Evolutionary conservation across 2,113 vertebrate genomes (phyloP).

Genomic region (Alosa alosa): DNA sequence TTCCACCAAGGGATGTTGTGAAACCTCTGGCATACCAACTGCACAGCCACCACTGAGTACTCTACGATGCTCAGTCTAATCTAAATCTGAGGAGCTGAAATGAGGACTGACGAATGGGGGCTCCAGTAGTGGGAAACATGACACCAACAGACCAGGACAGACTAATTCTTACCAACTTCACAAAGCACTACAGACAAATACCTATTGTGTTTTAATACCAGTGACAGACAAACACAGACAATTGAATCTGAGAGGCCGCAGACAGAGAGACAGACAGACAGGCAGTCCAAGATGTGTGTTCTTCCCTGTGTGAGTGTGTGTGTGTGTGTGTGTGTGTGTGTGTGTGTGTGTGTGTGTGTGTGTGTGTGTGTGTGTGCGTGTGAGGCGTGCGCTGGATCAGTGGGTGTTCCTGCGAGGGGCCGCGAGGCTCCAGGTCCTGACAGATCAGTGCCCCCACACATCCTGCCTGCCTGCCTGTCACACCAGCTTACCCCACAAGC

Average conservation of each 20-base stretch:
- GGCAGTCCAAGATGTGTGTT: background rate
- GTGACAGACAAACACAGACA: background rate
- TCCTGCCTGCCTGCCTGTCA: conserved; percentile 10
- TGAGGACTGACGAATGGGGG: background rate
- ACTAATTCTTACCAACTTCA: background rate
- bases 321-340: background rate
- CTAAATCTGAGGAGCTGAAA: background rate
- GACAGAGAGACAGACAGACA: background rate
- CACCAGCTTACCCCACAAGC: conserved; percentile 7
- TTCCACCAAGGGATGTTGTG: background rate
- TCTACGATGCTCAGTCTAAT: background rate
- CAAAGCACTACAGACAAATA: background rate
- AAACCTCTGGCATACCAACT: background rate
- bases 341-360: background rate
- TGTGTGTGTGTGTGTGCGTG: background rate
- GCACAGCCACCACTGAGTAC: background rate
- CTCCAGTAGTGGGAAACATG: background rate
- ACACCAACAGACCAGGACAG: background rate
- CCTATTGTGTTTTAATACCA: background rate
- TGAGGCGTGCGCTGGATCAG: background rate
- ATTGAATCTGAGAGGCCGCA: background rate
- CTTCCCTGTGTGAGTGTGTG: background rate
- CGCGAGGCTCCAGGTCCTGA: conserved; percentile 12
- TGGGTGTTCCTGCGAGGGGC: background rate
- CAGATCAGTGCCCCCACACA: conserved; percentile 18